A percentile compares a stretch with the other conserved stretches of the same genome.
Conservation (phyloP, 2,797 vertebrate species). For the Hippocampus kuda region DNA sequence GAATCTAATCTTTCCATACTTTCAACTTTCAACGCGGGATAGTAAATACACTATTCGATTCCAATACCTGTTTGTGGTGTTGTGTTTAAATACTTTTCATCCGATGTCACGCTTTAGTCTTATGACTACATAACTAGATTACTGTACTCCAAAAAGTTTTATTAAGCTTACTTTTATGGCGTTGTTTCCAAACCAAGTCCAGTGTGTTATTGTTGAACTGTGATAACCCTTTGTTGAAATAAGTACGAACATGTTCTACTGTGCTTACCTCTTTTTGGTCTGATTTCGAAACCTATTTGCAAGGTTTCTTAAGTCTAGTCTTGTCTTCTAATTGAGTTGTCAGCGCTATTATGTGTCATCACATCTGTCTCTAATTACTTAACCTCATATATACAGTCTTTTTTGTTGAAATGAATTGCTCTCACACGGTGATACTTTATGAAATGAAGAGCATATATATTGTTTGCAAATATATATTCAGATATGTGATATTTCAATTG, state of each 20-base stretch:
- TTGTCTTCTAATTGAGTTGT: not conserved
- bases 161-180: not conserved
- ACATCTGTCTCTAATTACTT: not conserved
- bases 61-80: not conserved
- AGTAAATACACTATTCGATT: not conserved
- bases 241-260: not conserved
- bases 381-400: not conserved
- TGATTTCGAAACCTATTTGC: not conserved
- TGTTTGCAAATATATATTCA: not conserved
- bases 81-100: not conserved
- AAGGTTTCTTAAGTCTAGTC: not conserved
- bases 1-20: not conserved
- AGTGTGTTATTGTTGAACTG: not conserved
- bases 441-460: not conserved
- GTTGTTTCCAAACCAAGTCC: not conserved
- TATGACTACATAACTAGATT: not conserved
- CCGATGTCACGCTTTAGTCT: not conserved
- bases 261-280: not conserved
- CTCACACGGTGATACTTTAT: not conserved
- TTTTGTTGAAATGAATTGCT: not conserved
- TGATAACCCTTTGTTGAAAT: not conserved
- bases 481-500: too few species aligned
- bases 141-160: not conserved
- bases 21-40: not conserved
- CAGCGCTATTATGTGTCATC: not conserved